Conservation (phyloP, 2,113 vertebrate genomes). For the Nerophis lumbriciformis region DNA sequence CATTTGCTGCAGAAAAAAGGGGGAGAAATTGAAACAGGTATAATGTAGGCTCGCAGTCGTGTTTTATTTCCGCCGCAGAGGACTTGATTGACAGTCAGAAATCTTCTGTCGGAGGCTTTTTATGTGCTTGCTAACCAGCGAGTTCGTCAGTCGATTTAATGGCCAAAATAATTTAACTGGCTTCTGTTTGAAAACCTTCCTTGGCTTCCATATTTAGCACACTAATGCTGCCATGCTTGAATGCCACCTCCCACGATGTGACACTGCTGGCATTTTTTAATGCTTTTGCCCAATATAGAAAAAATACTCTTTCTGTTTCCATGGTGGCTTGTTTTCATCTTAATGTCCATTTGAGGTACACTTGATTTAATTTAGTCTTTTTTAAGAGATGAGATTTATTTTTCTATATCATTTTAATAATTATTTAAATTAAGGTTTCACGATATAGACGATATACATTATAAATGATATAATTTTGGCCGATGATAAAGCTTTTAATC, state of each 20-base stretch:
- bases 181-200: slow-evolving; percentile 20
- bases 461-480: too few species aligned
- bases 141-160: slow-evolving; percentile 20
- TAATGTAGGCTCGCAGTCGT: slow-evolving; percentile 4
- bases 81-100: slow-evolving; percentile 24
- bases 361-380: too few species aligned
- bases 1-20: slow-evolving; percentile 20
- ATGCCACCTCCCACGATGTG: slow-evolving; percentile 49
- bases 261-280: slow-evolving; percentile 34
- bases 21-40: slow-evolving; percentile 25
- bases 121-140: slow-evolving; percentile 5
- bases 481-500: too few species aligned
- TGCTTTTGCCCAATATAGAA: slow-evolving; percentile 21
- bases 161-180: slow-evolving; percentile 33
- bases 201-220: slow-evolving; percentile 16
- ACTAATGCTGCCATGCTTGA: slow-evolving; percentile 18
- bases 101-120: slow-evolving; percentile 40
- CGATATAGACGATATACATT: too few species aligned
- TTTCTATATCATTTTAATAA: too few species aligned
- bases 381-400: too few species aligned
- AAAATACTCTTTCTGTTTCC: slow-evolving; percentile 25
- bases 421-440: too few species aligned
- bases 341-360: too few species aligned
- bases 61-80: slow-evolving; percentile 18
- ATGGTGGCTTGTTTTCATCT: too few species aligned